Evolutionary conservation across 2,888 invertebrate species (phyloP).

Genomic region (Xiphydria camelus): DNA sequence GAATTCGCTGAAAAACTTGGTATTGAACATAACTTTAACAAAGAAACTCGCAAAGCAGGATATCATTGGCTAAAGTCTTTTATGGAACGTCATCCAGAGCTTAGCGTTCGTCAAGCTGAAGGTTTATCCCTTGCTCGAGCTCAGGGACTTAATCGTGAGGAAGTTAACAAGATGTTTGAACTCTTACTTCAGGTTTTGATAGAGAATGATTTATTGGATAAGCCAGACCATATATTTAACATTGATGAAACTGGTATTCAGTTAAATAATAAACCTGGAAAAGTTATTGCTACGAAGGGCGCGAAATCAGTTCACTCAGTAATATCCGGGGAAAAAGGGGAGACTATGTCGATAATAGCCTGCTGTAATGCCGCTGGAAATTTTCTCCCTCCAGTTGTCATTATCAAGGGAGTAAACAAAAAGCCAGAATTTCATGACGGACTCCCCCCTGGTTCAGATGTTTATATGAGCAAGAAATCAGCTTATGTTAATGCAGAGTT

Average conservation of each 20-base stretch:
- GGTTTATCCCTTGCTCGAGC: constrained; percentile 3
- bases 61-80: constrained; percentile 4
- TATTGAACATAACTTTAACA: constrained; percentile 1
- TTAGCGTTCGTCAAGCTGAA: constrained; percentile 3
- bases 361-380: constrained; percentile 47
- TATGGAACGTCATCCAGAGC: too few relatives aligned
- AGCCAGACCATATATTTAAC: too few relatives aligned
- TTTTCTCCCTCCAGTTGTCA: constrained; percentile 35
- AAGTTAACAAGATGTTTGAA: constrained; percentile 2
- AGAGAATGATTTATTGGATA: constrained; percentile 17
- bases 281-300: constrained; percentile 32
- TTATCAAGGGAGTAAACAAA: constrained; percentile 38
- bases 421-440: constrained; percentile 34
- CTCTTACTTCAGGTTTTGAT: constrained; percentile 3
- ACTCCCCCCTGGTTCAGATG: constrained; percentile 24
- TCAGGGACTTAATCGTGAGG: constrained; percentile 3
- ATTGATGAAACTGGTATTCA: too few relatives aligned
- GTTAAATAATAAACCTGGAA: too few relatives aligned
- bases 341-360: constrained; percentile 42
- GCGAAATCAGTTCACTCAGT: constrained; percentile 28
- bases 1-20: constrained; percentile 5
- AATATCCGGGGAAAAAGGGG: constrained; percentile 36
- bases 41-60: constrained; percentile 6
- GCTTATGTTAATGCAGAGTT: constrained; percentile 30
- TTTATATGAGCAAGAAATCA: constrained; percentile 37